A percentile compares a stretch with the other conserved stretches of the same genome.
Conservation (phyloP, 2,113 vertebrate genomes). For the Orcinus orca region DNA sequence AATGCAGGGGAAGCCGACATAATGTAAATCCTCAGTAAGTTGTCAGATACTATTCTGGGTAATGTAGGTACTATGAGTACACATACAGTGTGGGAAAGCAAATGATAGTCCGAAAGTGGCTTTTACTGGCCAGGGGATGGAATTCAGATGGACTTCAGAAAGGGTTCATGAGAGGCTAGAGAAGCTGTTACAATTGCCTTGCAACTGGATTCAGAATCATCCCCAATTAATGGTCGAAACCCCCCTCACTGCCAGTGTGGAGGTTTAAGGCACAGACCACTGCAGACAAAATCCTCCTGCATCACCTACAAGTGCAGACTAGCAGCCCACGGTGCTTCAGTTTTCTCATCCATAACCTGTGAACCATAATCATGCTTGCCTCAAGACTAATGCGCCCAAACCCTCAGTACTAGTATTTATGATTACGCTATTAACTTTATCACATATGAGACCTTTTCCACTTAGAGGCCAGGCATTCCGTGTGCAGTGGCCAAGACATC, state of each 20-base stretch:
- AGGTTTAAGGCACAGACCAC: background rate
- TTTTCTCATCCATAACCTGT: fast-evolving
- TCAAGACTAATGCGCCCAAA: fast-evolving
- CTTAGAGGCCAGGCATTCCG: background rate
- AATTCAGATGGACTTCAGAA: background rate
- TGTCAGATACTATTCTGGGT: fast-evolving
- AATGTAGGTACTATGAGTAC: fast-evolving
- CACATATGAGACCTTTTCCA: background rate
- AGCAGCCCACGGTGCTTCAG: fast-evolving
- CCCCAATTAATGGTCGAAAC: background rate
- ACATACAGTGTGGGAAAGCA: fast-evolving
- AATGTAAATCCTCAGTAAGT: background rate
- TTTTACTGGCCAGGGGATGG: background rate
- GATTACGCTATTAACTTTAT: no score
- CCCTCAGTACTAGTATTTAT: background rate
- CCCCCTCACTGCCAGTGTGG: fast-evolving
- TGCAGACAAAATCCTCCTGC: background rate
- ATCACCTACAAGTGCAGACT: fast-evolving
- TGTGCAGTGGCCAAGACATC: no score
- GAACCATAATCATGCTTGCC: fast-evolving
- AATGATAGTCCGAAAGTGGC: no score
- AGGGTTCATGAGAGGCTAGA: background rate
- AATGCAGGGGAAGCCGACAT: fast-evolving
- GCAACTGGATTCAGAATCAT: background rate
- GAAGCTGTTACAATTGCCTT: no score